Conservation (phyloP, 2,888 invertebrate genomes). For the Megalurothrips usitatus region DNA sequence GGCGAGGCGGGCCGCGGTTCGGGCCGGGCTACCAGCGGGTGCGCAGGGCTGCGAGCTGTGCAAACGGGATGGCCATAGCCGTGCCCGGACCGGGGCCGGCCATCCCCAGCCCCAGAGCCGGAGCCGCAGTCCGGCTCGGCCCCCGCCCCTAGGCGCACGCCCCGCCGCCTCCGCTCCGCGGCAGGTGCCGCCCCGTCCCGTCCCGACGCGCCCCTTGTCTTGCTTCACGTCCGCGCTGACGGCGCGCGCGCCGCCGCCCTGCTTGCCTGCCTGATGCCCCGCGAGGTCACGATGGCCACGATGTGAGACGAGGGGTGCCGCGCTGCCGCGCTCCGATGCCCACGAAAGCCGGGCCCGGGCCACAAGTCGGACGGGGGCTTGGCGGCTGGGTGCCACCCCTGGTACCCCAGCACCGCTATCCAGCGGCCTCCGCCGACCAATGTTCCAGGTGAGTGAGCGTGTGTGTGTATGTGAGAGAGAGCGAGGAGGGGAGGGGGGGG, state of each 20-base stretch:
- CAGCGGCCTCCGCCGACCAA: neutral
- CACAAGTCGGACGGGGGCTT: neutral
- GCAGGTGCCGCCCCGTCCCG: neutral
- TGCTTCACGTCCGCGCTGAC: neutral
- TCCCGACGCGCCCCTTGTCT: neutral
- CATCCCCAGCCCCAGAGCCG: neutral
- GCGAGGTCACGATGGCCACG: no score
- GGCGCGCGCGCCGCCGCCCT: no score
- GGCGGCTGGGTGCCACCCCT: neutral
- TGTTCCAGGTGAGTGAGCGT: neutral
- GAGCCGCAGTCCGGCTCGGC: neutral
- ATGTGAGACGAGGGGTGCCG: no score
- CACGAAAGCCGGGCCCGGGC: no score
- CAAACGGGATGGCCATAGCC: no score
- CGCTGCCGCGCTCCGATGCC: neutral
- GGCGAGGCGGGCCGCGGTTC: no score
- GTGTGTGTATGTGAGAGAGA: neutral
- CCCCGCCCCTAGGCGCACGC: neutral
- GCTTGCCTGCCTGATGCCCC: no score
- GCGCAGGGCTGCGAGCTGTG: no score
- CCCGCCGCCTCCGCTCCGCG: neutral
- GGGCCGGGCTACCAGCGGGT: no score
- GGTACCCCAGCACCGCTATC: neutral
- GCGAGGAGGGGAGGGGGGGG: neutral
- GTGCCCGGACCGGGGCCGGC: no score